Evolutionary conservation across 2,113 vertebrate genomes (phyloP), one percentile per base, ranked within the genome.

Genomic region (Plecotus auritus): DNA sequence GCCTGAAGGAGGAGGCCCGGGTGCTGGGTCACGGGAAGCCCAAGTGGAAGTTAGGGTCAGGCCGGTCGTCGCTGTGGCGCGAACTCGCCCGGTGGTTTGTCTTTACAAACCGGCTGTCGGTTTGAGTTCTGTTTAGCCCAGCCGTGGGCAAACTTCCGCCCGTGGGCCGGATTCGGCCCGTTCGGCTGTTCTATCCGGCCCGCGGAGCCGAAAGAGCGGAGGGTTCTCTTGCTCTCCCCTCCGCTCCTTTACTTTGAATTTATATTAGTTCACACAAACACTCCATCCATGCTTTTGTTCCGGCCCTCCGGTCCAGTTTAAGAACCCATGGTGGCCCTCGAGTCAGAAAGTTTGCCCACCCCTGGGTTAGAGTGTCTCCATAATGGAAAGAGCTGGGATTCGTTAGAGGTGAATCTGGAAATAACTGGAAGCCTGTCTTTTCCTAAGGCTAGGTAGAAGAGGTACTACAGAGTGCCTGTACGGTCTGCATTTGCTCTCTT

Each of bases 401-500:
- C 92, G 70, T 91, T 49, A 77, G 11, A 72, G 54, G 32, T 23
- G 11, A 92, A 67, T 49, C 42, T 93, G 1, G 47, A 85, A 95
- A 84, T 13, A 64, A 59, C 3, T 61, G 59, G 74, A 96, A 94
- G 70, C 61, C 42, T 88, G 32, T 76, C 23, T 93, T 82, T 45
- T 20, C 5, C 61, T 16, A 18, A 82, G 32, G 17, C 7, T 74
- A 45, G 26, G 49, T 91, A 64, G 73, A 3, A 61, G 73, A 76
- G 74, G 49, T 88, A 42, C 13, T 78, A 69, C 76, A 13, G 30
- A 86, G 74, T 13, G 18, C 10, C 32, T 84, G 40, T 82, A 64
- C 90, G 91, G 51, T 82, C 56, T 42, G 7, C 93, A 2, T 94
- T 91, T 98, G 95, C 32, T 94, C 59, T 95, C 80, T 87, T 96